These are phyloP conservation scores for Cebidichthys violaceus DNA, from an alignment of 2,113 vertebrate genomes.

Conservation along the genomic window DNA sequence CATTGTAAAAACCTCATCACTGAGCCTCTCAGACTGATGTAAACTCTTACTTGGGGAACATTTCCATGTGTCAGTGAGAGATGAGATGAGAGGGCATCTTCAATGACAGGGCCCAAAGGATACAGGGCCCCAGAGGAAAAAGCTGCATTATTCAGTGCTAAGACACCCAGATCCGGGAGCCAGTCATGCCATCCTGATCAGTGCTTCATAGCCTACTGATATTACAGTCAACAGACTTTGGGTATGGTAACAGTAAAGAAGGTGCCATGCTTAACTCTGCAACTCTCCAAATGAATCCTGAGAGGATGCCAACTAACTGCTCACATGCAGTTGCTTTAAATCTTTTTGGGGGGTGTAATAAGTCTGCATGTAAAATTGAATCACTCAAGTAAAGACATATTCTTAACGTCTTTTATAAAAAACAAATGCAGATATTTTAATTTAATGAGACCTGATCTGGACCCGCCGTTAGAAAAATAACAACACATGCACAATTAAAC, in stretches of 20 bases:
- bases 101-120: conserved; percentile 63
- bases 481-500: conserved; percentile 18
- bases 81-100: conserved; percentile 76
- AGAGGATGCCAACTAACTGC: not conserved
- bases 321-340: not conserved
- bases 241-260: conserved; percentile 45
- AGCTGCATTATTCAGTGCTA: conserved; percentile 81
- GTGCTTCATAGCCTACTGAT: conserved; percentile 72
- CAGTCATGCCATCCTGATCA: conserved; percentile 68
- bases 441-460: not conserved
- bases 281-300: conserved; percentile 44
- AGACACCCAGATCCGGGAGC: conserved; percentile 63
- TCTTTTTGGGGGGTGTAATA: not conserved
- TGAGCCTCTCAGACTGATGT: conserved; percentile 68
- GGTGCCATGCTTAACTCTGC: conserved; percentile 15
- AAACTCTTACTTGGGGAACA: conserved; percentile 71
- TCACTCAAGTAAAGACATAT: conserved; percentile 12
- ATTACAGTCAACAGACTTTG: conserved; percentile 73
- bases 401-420: not conserved
- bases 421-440: conserved; percentile 23
- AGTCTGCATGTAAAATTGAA: not conserved
- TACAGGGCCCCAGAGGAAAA: conserved; percentile 72
- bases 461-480: not conserved
- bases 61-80: conserved; percentile 75
- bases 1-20: conserved; percentile 74